A percentile compares a stretch with the other conserved stretches of the same genome.
These are phyloP conservation scores for Cryptocephalus primarius DNA, from an alignment of 2,888 invertebrate species.

Conservation along the genomic window DNA sequence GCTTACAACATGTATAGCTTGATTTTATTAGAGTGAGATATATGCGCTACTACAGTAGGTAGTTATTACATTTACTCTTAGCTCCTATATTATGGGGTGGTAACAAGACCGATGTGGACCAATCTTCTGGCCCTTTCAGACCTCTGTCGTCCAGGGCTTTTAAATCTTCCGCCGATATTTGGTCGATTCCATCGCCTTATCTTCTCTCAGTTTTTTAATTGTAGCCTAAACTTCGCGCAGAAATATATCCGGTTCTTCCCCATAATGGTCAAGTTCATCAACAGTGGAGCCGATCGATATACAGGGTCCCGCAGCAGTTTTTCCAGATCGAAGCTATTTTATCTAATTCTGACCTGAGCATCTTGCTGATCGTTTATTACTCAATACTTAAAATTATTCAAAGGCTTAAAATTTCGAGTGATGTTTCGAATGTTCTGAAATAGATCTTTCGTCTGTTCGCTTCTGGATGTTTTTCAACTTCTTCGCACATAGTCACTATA, in stretches of 20 bases:
- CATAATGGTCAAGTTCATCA: not conserved
- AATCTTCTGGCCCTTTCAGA: not conserved
- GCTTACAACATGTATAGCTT: not conserved
- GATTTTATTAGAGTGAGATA: not conserved
- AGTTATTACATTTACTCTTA: not conserved
- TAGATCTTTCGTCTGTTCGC: too few species aligned
- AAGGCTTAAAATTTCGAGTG: too few species aligned
- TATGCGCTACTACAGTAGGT: not conserved
- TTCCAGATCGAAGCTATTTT: too few species aligned
- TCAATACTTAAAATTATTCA: too few species aligned
- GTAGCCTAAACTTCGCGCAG: not conserved
- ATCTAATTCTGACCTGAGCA: too few species aligned
- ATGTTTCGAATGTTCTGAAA: too few species aligned
- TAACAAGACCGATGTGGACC: not conserved
- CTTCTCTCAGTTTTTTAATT: not conserved
- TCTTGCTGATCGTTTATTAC: too few species aligned
- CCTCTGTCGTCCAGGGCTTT: not conserved
- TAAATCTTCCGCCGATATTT: not conserved
- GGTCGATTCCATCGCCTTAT: too few species aligned
- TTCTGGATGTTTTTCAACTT: too few species aligned
- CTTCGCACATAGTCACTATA: too few species aligned
- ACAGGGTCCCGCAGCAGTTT: too few species aligned
- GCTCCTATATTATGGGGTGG: not conserved
- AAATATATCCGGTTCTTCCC: not conserved
- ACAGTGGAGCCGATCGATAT: too few species aligned